A percentile compares a stretch with the other conserved stretches of the same genome.
Conservation (phyloP, 1,140 invertebrate genomes). For the Phymorhynchus buccinoides region DNA sequence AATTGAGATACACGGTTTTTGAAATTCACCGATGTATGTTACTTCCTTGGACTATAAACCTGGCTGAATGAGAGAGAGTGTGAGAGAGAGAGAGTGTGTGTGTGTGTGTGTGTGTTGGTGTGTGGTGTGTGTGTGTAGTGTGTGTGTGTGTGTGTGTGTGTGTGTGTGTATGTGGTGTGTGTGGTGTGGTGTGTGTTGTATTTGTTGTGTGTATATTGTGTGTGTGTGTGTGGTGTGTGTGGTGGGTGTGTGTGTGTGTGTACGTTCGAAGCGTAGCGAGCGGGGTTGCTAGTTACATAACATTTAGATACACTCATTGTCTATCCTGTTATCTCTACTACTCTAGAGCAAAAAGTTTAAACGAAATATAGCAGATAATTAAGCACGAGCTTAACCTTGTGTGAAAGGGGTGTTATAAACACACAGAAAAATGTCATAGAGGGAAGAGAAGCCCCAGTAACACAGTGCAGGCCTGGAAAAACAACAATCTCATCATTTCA, state of each 20-base stretch:
- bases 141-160: background rate
- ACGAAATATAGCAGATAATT: background rate
- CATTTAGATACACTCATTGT: too few species aligned
- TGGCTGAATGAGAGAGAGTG: too few species aligned
- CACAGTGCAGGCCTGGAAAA: constrained; percentile 74
- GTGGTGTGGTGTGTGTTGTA: background rate
- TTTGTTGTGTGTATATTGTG: background rate
- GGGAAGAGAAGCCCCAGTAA: constrained; percentile 76
- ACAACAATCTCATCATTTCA: constrained; percentile 15
- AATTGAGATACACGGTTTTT: too few species aligned
- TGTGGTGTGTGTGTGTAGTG: background rate
- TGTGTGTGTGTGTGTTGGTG: too few species aligned
- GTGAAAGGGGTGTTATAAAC: constrained; percentile 79
- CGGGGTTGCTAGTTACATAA: too few species aligned
- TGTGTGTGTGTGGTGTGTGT: background rate
- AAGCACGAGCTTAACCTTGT: constrained; percentile 72
- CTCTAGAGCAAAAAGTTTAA: too few species aligned
- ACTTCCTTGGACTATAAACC: too few species aligned
- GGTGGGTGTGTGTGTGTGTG: constrained; percentile 17
- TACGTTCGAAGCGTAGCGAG: background rate
- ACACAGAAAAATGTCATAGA: constrained; percentile 83
- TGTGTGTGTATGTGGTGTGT: background rate
- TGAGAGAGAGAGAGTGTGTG: too few species aligned
- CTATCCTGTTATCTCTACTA: too few species aligned
- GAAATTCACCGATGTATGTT: too few species aligned